Conservation (phyloP, 1,140 invertebrate species). For the Rhopalosiphum padi region DNA sequence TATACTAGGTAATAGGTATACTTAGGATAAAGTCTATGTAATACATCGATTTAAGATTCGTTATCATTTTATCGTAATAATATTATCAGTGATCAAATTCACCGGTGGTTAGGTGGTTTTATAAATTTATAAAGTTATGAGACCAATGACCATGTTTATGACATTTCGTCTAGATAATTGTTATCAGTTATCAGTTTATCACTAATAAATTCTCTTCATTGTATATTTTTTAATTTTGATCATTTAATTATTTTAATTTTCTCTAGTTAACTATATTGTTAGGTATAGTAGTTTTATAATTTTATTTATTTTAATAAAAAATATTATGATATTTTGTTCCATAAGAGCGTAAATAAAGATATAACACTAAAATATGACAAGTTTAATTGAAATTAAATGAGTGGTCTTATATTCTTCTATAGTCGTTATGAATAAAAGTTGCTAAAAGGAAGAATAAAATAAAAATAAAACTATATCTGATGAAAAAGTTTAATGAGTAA, state of each 20-base stretch:
- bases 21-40: too few relatives aligned
- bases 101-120: too few relatives aligned
- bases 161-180: not conserved
- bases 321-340: not conserved
- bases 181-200: not conserved
- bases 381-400: not conserved
- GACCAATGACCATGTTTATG: too few relatives aligned
- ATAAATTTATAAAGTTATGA: too few relatives aligned
- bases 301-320: not conserved
- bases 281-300: not conserved
- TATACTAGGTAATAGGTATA: too few relatives aligned
- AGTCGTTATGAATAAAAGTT: not conserved
- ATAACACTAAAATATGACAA: not conserved
- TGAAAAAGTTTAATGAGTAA: not conserved
- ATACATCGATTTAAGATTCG: too few relatives aligned
- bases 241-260: not conserved
- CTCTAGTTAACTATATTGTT: not conserved
- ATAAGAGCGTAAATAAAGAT: not conserved
- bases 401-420: not conserved
- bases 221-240: not conserved
- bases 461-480: not conserved
- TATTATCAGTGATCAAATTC: too few relatives aligned
- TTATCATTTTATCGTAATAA: too few relatives aligned
- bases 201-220: not conserved
- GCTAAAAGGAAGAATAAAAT: not conserved